phyloP scores from a whole-genome alignment of 2,113 vertebrate genomes.

The Equus przewalskii region DNA sequence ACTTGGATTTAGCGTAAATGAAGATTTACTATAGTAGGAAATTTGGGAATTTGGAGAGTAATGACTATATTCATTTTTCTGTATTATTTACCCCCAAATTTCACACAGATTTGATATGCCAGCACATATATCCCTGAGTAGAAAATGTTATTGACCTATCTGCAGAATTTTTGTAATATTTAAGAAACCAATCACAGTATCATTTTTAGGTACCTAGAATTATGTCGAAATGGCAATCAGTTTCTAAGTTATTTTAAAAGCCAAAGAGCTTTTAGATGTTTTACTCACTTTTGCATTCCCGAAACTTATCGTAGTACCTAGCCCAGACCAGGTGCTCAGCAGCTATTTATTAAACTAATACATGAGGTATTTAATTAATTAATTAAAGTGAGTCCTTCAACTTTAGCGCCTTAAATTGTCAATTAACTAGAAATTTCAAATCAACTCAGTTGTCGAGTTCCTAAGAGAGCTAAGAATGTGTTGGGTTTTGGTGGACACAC shows the following conservation, averaged over 20 bases:
- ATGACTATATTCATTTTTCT: not conserved
- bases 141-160: not conserved
- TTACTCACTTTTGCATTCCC: not conserved
- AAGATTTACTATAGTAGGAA: not conserved
- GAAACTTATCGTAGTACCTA: not conserved
- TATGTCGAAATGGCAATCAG: not conserved
- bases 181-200: not conserved
- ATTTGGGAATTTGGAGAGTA: not conserved
- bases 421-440: not conserved
- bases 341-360: constrained; percentile 28
- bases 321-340: not conserved
- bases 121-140: not conserved
- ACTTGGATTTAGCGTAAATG: not conserved
- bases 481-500: not conserved
- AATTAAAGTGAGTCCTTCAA: not conserved
- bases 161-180: not conserved
- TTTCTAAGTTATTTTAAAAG: constrained; percentile 3
- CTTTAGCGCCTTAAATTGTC: not conserved
- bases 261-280: not conserved
- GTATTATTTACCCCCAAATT: not conserved
- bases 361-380: not conserved
- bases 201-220: not conserved
- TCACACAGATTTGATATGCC: not conserved
- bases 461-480: not conserved
- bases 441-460: not conserved